Base-by-base conservation (phyloP, 1,140 invertebrate genomes). In the Oppia nitens region DNA sequence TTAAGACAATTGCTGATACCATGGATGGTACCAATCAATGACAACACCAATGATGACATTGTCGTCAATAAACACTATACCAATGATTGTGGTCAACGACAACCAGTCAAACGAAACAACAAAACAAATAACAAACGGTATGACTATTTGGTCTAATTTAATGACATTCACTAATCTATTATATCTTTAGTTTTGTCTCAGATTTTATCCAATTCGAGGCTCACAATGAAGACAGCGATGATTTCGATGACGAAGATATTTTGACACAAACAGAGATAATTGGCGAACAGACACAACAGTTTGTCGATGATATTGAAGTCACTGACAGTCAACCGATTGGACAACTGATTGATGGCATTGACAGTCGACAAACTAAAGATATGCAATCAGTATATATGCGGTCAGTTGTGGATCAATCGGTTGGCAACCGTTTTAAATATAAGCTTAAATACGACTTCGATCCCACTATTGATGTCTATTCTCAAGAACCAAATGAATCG, bases 401-500 rank as follows among this genome's bases (percentile, higher is more conserved):
- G 20, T 49, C 47, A 14, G 26, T 51, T 48, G 14, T 9, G n/a
- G 4, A 57, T 52, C 4, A 26, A 40, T 24, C 50, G 11, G n/a
- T 17, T 47, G 27, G n/a, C 24, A 28, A 48, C 14, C 17, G 2
- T 17, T 40, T 40, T 17, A 57, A 57, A 57, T 57, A 49, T 27
- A 57, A 57, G 47, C 47, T 57, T 23, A 48, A 57, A 50, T 57
- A 49, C 29, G 56, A 57, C 25, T 57, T 25, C 27, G 56, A 57
- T 49, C 56, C 50, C 9, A 57, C 24, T 45, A 3, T 57, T 57
- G 48, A 57, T n/a, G 56, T 57, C 24, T 49, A 57, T 26, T 57
- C 56, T 27, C 56, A 57, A 57, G 51, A 40, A 17, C 17, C 32
- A 17, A 40, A 40, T 40, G 32, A 40, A 40, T 40, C 6, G 6